These are phyloP conservation scores for Lordiphosa stackelbergi DNA, from an alignment of 1,140 invertebrate species.

Conservation along the genomic window DNA sequence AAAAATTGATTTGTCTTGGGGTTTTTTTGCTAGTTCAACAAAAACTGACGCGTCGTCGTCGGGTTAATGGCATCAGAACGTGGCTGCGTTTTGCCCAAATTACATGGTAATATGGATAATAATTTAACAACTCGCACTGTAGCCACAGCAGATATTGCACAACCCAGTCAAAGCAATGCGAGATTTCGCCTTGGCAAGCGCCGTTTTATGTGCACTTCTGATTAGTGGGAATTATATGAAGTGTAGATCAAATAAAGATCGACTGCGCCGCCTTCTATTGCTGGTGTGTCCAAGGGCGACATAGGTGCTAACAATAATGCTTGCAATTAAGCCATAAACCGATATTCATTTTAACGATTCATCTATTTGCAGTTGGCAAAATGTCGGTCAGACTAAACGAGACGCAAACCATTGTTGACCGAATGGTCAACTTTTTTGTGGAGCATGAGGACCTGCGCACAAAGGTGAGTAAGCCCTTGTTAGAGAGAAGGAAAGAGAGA, in stretches of 20 bases:
- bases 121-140: constrained; percentile 34
- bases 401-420: constrained; percentile 70
- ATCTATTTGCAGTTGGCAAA: constrained; percentile 38
- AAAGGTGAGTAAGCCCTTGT: constrained; percentile 35
- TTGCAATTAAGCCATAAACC: constrained; percentile 6
- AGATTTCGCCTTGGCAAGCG: constrained; percentile 47
- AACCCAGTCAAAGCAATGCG: constrained; percentile 29
- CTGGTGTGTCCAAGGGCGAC: constrained; percentile 14
- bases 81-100: constrained; percentile 40
- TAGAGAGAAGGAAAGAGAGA: neutral
- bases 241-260: constrained; percentile 36
- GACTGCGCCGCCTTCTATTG: constrained; percentile 26
- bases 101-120: constrained; percentile 32
- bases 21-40: constrained; percentile 27
- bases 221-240: constrained; percentile 42
- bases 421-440: constrained; percentile 76
- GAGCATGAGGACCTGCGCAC: constrained; percentile 75
- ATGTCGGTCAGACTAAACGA: constrained; percentile 72
- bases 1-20: constrained; percentile 7
- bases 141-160: constrained; percentile 15
- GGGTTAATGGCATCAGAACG: constrained; percentile 39
- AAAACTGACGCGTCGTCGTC: constrained; percentile 9
- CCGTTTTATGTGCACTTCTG: constrained; percentile 32
- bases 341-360: neutral
- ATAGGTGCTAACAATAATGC: constrained; percentile 46